A percentile compares a stretch with the other conserved stretches of the same genome.
Conservation (phyloP, 2,797 vertebrate species). For the Sternotherus odoratus region DNA sequence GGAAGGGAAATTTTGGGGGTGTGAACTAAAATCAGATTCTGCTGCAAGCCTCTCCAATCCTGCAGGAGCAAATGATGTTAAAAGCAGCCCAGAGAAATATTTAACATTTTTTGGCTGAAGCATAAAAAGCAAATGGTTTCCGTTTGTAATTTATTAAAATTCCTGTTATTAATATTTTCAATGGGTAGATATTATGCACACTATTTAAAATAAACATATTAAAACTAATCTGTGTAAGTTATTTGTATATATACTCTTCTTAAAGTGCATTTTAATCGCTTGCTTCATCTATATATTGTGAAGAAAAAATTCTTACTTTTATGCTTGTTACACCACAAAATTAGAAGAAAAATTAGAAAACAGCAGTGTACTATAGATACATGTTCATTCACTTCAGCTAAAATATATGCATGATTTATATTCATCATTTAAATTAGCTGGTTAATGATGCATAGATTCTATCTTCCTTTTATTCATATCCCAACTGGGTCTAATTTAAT, state of each 20-base stretch:
- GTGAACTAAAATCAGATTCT: neutral
- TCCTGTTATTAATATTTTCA: constrained; percentile 56
- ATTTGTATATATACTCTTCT: constrained; percentile 47
- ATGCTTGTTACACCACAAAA: constrained; percentile 70
- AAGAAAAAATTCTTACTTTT: constrained; percentile 57
- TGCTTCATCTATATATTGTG: constrained; percentile 59
- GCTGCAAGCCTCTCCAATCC: neutral
- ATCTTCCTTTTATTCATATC: constrained; percentile 25
- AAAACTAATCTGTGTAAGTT: constrained; percentile 49
- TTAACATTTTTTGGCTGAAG: neutral
- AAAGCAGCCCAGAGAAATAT: neutral
- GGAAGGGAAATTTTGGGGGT: neutral
- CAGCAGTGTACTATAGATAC: constrained; percentile 25
- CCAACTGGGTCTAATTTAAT: neutral
- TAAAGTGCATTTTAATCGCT: constrained; percentile 69
- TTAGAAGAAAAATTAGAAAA: constrained; percentile 56
- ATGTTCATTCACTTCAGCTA: constrained; percentile 8
- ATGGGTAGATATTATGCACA: constrained; percentile 52
- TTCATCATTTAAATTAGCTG: constrained; percentile 70
- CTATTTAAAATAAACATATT: constrained; percentile 55
- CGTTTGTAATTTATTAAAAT: neutral
- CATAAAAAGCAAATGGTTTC: neutral
- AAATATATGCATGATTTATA: constrained; percentile 53
- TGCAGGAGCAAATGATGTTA: neutral
- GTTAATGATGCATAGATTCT: constrained; percentile 37